Evolutionary conservation across 2,888 invertebrate genomes (phyloP).

Genomic region (Philopedon plagiatum): DNA sequence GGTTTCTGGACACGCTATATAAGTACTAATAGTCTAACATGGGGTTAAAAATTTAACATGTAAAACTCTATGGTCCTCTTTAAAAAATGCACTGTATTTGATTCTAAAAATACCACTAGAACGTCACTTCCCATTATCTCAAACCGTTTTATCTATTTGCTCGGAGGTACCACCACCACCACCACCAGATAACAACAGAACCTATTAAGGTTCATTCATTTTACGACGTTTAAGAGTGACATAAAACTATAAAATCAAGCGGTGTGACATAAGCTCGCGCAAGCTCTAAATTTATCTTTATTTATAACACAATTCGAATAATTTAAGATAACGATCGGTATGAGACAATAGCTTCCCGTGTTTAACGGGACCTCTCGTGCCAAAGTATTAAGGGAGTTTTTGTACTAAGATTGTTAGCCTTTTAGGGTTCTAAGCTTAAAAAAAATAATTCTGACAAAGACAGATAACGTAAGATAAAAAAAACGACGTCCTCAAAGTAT

Average conservation of each 20-base stretch:
- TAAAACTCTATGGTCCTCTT: no score
- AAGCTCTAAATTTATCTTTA: slow-evolving; percentile 35
- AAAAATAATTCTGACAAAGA: no score
- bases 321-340: slow-evolving; percentile 33
- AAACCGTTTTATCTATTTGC: background rate
- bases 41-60: no score
- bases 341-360: slow-evolving; percentile 35
- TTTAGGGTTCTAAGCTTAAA: no score
- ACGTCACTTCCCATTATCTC: background rate
- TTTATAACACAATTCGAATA: slow-evolving; percentile 33
- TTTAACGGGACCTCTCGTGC: slow-evolving; percentile 34
- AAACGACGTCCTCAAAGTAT: no score
- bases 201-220: slow-evolving; percentile 11
- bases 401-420: no score
- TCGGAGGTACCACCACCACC: no score
- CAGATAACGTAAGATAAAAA: no score
- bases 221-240: slow-evolving; percentile 13
- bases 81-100: no score
- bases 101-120: background rate
- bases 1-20: no score
- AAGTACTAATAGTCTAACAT: no score
- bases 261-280: slow-evolving; percentile 26
- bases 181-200: slow-evolving; percentile 9
- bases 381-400: slow-evolving; percentile 20
- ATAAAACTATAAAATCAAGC: slow-evolving; percentile 25